Conservation (phyloP, 1,140 invertebrate species). For the Leptinotarsa lineolata region DNA sequence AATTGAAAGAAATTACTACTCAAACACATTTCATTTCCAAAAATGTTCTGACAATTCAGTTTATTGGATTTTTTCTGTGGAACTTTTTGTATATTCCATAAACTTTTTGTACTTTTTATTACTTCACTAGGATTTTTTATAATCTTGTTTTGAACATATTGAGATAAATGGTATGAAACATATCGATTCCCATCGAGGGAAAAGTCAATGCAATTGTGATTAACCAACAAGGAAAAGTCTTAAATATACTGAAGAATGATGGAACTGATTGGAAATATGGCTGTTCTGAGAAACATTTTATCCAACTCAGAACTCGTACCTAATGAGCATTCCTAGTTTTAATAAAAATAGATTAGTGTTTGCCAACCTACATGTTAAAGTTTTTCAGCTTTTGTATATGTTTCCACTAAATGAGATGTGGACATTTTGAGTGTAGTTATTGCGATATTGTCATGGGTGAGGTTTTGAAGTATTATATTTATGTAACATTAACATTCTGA, state of each 20-base stretch:
- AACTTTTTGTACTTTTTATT: neutral
- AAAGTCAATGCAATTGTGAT: too few relatives aligned
- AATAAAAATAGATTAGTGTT: neutral
- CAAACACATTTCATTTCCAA: too few relatives aligned
- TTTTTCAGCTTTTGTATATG: neutral
- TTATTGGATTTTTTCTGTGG: too few relatives aligned
- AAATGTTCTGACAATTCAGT: too few relatives aligned
- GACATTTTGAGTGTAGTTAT: neutral
- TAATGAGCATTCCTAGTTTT: constrained; percentile 5
- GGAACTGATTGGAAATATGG: neutral
- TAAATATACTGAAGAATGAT: neutral
- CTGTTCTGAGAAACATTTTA: neutral
- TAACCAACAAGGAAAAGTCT: too few relatives aligned
- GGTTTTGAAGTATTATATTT: too few relatives aligned
- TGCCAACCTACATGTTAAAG: neutral
- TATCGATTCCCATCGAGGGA: neutral
- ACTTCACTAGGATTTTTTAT: neutral
- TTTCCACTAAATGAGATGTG: neutral
- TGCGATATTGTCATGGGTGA: neutral
- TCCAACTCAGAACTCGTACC: neutral
- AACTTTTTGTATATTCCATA: too few relatives aligned
- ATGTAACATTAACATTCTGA: too few relatives aligned
- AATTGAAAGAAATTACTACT: too few relatives aligned
- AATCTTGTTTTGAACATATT: neutral
- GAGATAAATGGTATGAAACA: neutral